phyloP scores from a whole-genome alignment of 2,888 invertebrate genomes.

The Cryptocephalus primarius region DNA sequence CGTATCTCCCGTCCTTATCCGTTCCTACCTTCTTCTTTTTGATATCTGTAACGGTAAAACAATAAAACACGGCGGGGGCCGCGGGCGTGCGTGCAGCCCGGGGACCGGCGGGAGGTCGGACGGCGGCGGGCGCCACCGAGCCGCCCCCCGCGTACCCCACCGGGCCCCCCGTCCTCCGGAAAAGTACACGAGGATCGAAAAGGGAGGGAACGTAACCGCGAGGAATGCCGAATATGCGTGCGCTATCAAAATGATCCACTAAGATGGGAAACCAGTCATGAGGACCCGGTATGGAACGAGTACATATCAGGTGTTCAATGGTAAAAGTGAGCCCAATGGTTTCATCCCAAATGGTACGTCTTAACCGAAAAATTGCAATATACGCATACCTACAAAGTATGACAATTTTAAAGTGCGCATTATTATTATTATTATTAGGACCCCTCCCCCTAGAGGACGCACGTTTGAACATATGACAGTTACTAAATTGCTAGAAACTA shows the following conservation, averaged over 20 bases:
- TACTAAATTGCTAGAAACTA: too few species aligned
- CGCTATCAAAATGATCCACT: too few species aligned
- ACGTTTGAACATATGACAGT: too few species aligned
- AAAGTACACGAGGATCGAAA: background rate
- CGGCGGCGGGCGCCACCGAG: background rate
- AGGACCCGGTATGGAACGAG: background rate
- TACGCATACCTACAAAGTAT: too few species aligned
- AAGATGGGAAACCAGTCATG: background rate
- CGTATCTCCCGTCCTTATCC: conserved; percentile 6
- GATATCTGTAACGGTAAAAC: conserved; percentile 37
- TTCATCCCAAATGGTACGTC: too few species aligned
- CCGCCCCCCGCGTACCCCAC: background rate
- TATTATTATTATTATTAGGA: too few species aligned
- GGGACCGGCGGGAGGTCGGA: conserved; percentile 1
- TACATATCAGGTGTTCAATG: too few species aligned
- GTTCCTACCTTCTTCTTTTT: conserved; percentile 5
- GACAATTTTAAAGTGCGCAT: too few species aligned
- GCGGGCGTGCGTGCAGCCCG: conserved; percentile 32
- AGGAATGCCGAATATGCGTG: too few species aligned
- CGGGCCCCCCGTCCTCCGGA: background rate
- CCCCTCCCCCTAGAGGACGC: too few species aligned
- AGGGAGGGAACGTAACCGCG: too few species aligned
- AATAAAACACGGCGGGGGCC: conserved; percentile 38
- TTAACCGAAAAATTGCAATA: too few species aligned
- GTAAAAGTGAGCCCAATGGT: background rate